Conservation (phyloP, 2,797 vertebrate species). For the Martes flavigula region DNA sequence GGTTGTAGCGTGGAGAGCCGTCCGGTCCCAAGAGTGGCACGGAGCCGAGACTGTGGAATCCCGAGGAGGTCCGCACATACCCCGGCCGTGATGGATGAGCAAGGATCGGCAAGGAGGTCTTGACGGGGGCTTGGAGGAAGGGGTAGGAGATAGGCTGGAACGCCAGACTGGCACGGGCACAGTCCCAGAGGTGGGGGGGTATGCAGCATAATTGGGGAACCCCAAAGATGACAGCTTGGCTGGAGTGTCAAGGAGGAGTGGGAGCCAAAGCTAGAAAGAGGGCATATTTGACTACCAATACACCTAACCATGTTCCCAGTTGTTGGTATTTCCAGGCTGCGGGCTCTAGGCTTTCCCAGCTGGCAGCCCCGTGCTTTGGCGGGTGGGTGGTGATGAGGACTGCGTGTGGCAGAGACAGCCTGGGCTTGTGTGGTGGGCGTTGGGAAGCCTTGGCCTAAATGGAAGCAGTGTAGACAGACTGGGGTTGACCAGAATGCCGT, state of each 20-base stretch:
- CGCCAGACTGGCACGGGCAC: background rate
- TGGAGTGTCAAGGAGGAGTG: background rate
- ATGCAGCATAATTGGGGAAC: background rate
- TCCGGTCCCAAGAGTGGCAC: accelerated
- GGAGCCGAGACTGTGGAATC: background rate
- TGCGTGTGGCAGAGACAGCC: background rate
- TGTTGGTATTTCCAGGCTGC: background rate
- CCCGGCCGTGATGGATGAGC: background rate
- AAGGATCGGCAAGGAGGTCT: background rate
- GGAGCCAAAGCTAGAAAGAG: background rate
- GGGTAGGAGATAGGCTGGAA: background rate
- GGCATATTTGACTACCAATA: accelerated
- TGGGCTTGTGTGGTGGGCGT: background rate
- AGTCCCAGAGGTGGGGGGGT: background rate
- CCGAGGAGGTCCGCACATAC: background rate
- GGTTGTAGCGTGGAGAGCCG: accelerated
- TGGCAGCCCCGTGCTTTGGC: background rate
- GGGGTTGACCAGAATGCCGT: background rate
- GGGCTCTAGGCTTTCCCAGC: background rate
- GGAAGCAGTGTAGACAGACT: background rate
- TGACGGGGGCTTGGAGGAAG: background rate
- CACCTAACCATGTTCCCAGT: background rate
- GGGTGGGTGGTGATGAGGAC: background rate
- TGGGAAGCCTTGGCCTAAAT: background rate
- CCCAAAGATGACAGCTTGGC: background rate